A percentile compares a stretch with the other conserved stretches of the same genome.
Conservation (phyloP, 2,888 invertebrate genomes). For the Neria commutata region DNA sequence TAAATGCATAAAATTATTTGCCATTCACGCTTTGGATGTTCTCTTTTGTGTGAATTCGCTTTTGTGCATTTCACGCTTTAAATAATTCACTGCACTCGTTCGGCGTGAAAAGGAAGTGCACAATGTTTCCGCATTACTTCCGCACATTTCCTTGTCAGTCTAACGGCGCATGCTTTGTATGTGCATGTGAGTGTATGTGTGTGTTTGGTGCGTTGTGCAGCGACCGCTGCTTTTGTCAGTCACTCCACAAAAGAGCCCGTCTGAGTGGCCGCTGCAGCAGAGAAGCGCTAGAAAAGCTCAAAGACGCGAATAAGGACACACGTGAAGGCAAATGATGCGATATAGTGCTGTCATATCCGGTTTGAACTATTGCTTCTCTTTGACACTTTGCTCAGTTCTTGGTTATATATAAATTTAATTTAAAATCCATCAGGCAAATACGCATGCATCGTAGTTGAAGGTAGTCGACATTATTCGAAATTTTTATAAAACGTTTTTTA, state of each 20-base stretch:
- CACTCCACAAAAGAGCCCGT: too few species aligned
- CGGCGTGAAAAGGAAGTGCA: neutral
- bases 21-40: neutral
- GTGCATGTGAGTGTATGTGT: neutral
- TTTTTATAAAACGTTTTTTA: too few species aligned
- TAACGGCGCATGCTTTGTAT: neutral
- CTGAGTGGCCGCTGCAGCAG: neutral
- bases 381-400: too few species aligned
- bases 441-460: too few species aligned
- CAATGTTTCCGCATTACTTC: neutral
- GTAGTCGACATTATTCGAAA: too few species aligned
- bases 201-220: too few species aligned
- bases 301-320: neutral
- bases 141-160: neutral
- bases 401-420: neutral
- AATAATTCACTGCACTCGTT: neutral
- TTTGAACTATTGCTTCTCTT: too few species aligned
- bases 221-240: too few species aligned
- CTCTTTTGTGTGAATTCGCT: neutral
- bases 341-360: too few species aligned
- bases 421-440: neutral
- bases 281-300: neutral
- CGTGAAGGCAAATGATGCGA: neutral
- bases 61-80: neutral
- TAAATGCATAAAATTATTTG: neutral